Evolutionary conservation across 2,888 invertebrate genomes (phyloP).

Genomic region (Deilephila porcellus): DNA sequence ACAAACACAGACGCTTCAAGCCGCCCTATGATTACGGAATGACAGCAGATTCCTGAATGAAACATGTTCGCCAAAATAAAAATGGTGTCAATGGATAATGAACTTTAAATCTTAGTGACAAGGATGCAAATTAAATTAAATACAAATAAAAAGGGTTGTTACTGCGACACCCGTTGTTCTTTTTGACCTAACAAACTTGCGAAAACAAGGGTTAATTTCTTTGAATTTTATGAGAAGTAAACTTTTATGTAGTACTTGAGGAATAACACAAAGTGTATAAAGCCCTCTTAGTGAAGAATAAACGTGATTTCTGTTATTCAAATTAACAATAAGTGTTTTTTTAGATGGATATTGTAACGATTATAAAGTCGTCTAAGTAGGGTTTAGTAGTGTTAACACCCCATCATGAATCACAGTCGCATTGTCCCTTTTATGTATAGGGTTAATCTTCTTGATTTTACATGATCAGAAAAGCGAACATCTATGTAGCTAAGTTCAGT

Average conservation of each 20-base stretch:
- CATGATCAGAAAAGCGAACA: no score
- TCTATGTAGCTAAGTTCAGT: no score
- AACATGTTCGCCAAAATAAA: conserved; percentile 1
- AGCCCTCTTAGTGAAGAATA: background rate
- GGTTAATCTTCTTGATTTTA: no score
- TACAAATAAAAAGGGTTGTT: background rate
- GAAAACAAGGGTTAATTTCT: conserved; percentile 33
- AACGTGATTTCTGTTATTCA: background rate
- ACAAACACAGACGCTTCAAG: conserved; percentile 41
- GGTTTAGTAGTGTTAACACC: background rate
- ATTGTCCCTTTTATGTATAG: background rate
- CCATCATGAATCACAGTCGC: background rate
- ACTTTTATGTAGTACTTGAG: background rate
- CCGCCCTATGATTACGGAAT: conserved; percentile 43
- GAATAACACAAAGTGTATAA: background rate
- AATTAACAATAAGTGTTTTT: background rate
- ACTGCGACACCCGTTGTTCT: no score
- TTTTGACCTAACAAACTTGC: background rate
- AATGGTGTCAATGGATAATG: conserved; percentile 30
- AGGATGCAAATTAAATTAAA: background rate
- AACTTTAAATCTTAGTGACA: background rate
- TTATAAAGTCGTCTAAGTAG: background rate
- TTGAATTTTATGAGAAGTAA: conserved; percentile 33
- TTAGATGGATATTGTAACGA: background rate
- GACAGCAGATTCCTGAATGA: conserved; percentile 37